Percentiles rank a stretch among this genome's conserved stretches.
Evolutionary conservation across 2,113 vertebrate species (phyloP).

Genomic region (Pontoporia blainvillei): DNA sequence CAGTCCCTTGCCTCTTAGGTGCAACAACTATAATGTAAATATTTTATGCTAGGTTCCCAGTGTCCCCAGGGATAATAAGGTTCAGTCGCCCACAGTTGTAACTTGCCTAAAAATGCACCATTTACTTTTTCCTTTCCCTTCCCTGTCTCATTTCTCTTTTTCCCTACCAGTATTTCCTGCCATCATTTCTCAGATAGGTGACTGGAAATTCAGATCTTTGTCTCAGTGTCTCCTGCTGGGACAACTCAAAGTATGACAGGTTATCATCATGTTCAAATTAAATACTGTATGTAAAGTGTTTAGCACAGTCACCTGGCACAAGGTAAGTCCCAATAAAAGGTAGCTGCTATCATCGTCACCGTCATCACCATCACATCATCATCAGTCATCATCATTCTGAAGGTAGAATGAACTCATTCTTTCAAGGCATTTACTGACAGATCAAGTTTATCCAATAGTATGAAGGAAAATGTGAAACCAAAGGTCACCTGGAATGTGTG

Average conservation of each 20-base stretch:
- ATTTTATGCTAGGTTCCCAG: neutral
- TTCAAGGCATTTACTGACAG: neutral
- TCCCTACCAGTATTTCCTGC: neutral
- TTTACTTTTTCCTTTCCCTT: neutral
- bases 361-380: too few species aligned
- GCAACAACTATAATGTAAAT: neutral
- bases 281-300: neutral
- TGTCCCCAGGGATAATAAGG: neutral
- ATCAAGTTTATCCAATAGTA: neutral
- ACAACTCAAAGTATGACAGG: neutral
- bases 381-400: neutral
- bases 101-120: neutral
- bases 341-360: neutral
- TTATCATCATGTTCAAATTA: neutral
- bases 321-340: neutral
- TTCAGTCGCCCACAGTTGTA: neutral
- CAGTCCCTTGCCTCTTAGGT: neutral
- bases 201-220: neutral
- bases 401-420: neutral
- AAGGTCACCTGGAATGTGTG: neutral
- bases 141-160: neutral
- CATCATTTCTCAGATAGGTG: neutral
- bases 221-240: neutral
- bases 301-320: neutral
- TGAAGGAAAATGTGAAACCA: constrained; percentile 28